Percentiles rank a stretch among this genome's conserved stretches.
Conservation (phyloP, 2,888 invertebrate species). For the Himalopsyche japonica region DNA sequence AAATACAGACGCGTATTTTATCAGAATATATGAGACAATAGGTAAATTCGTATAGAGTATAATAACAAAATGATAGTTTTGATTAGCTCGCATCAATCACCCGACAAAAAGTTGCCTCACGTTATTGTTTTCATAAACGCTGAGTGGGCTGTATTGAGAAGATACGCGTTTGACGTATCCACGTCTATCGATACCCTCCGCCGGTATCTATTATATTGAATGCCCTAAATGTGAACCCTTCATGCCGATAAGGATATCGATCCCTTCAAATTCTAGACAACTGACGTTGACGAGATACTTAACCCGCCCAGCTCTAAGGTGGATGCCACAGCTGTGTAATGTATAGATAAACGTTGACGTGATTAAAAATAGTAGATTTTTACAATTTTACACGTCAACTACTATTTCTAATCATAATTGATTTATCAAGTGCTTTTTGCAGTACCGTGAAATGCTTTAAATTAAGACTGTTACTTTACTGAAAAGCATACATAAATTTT, state of each 20-base stretch:
- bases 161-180: neutral
- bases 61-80: neutral
- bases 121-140: neutral
- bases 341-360: neutral
- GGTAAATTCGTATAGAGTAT: neutral
- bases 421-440: neutral
- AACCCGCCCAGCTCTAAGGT: conserved; percentile 11
- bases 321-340: neutral
- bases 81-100: neutral
- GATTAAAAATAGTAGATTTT: neutral
- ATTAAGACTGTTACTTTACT: too few species aligned
- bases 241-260: conserved; percentile 38
- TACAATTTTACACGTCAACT: neutral
- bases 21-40: too few species aligned
- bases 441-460: neutral
- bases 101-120: neutral
- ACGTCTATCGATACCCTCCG: conserved; percentile 29
- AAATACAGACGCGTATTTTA: too few species aligned
- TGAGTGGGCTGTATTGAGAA: neutral
- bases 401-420: neutral
- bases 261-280: conserved; percentile 35
- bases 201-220: conserved; percentile 34
- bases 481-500: too few species aligned
- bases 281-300: conserved; percentile 39
- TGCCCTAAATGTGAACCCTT: conserved; percentile 31